Conservation (phyloP, 2,113 vertebrate species). For the Bos javanicus region DNA sequence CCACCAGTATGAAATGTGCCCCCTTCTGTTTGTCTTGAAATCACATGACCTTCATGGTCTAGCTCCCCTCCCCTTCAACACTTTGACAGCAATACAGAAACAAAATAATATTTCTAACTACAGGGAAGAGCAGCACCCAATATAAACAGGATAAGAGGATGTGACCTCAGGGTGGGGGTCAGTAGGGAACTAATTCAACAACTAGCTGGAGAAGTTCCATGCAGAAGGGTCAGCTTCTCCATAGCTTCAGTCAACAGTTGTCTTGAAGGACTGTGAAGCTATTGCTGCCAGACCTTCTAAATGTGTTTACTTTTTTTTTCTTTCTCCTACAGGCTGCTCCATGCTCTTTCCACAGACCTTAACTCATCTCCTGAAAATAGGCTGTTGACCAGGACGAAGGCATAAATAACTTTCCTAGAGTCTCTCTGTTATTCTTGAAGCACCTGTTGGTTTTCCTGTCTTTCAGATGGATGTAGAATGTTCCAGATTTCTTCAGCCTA, state of each 20-base stretch:
- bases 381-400: neutral
- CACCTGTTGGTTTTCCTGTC: slow-evolving; percentile 1
- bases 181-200: neutral
- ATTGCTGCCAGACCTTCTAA: neutral
- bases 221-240: neutral
- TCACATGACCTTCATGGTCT: neutral
- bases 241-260: neutral
- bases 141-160: neutral
- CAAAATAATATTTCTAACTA: neutral
- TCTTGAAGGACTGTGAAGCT: neutral
- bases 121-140: neutral
- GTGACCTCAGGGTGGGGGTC: neutral
- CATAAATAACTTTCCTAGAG: neutral
- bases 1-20: neutral
- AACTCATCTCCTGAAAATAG: slow-evolving; percentile 15
- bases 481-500: neutral
- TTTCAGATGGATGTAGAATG: neutral
- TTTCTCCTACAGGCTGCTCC: neutral
- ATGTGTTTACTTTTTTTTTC: neutral
- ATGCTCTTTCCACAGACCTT: neutral
- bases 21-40: neutral
- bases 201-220: neutral
- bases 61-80: neutral
- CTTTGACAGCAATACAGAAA: neutral
- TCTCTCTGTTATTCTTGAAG: neutral